A percentile compares a stretch with the other conserved stretches of the same genome.
Evolutionary conservation across 2,797 vertebrate genomes (phyloP).

Genomic region (Cercopithecus neglectus): DNA sequence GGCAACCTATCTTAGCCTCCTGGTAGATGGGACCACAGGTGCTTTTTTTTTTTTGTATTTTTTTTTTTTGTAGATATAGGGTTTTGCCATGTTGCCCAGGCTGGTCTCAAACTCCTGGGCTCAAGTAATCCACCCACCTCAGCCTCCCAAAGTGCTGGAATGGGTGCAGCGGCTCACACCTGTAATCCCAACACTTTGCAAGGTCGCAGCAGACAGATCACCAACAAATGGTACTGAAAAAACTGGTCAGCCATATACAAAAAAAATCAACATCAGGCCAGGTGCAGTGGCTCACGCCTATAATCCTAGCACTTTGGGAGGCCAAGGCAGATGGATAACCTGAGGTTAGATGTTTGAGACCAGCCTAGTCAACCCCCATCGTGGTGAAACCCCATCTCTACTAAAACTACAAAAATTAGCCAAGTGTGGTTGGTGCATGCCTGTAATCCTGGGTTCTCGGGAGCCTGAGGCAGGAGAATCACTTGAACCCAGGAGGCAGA

Average conservation of each 20-base stretch:
- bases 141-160: no score
- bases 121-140: no score
- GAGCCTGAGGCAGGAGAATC: neutral
- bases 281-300: neutral
- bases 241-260: neutral
- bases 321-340: neutral
- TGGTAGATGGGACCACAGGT: no score
- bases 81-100: no score
- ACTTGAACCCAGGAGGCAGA: neutral
- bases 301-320: neutral
- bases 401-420: neutral
- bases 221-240: neutral
- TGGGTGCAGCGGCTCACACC: no score
- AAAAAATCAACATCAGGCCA: neutral
- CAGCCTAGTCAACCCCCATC: neutral
- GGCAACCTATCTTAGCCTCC: no score
- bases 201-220: no score
- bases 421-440: neutral
- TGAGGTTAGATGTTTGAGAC: neutral
- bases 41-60: no score
- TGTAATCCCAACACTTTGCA: no score
- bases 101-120: no score
- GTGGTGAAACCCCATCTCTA: neutral
- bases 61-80: no score
- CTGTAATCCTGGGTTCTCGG: neutral